A percentile compares a stretch with the other conserved stretches of the same genome.
Conservation (phyloP, 2,888 invertebrate genomes). For the Lithophane leautieri region DNA sequence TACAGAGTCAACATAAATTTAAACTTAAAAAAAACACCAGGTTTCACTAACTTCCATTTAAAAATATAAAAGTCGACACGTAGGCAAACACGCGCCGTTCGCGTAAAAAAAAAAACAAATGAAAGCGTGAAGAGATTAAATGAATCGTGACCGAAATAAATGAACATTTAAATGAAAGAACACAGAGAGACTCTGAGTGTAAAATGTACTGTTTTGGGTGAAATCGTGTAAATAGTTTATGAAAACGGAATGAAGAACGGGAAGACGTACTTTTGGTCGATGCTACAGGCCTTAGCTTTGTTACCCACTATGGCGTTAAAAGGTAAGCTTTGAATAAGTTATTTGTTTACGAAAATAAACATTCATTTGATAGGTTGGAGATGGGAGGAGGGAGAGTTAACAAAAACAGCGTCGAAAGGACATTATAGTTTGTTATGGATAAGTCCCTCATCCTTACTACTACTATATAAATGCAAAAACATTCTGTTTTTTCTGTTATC, state of each 20-base stretch:
- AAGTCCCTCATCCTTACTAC: neutral
- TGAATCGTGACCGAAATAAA: slow-evolving; percentile 66
- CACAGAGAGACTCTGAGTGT: slow-evolving; percentile 56
- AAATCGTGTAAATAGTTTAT: slow-evolving; percentile 72
- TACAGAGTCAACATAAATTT: slow-evolving; percentile 29
- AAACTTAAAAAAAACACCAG: slow-evolving; percentile 20
- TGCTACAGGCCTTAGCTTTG: slow-evolving; percentile 85
- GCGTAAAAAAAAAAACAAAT: slow-evolving; percentile 38
- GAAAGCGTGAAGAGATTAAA: slow-evolving; percentile 52
- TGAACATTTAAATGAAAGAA: slow-evolving; percentile 64
- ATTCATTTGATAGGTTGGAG: neutral
- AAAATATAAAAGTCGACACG: slow-evolving; percentile 48
- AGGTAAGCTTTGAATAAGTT: slow-evolving; percentile 74
- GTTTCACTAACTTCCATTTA: slow-evolving; percentile 18
- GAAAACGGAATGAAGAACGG: slow-evolving; percentile 84
- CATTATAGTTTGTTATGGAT: neutral
- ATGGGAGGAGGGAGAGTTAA: no score
- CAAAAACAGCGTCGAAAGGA: neutral
- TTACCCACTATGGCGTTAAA: slow-evolving; percentile 87
- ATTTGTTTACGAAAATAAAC: neutral
- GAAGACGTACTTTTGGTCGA: slow-evolving; percentile 84
- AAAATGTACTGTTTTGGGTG: slow-evolving; percentile 81
- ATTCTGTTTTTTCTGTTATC: no score
- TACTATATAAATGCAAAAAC: neutral
- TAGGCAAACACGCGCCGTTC: slow-evolving; percentile 28